Evolutionary conservation across 2,113 vertebrate species (phyloP), one percentile per base, ranked within the genome.

Genomic region (Cranoglanis bouderius): DNA sequence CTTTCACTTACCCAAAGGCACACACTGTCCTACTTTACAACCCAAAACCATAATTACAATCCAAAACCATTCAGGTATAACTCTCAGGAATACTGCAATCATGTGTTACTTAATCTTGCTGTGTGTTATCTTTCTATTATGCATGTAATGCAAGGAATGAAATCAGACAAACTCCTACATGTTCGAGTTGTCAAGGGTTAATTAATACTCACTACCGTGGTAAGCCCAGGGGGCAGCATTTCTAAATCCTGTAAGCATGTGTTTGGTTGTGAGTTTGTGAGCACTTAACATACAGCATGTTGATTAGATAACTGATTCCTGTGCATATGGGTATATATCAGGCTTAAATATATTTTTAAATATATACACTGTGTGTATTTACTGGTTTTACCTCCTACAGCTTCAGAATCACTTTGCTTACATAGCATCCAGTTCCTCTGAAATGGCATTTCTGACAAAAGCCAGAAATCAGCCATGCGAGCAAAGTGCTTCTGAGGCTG

Each of bases 111-210:
- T 84, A 57, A 90, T 88, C 38, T 32, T 43, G 57, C 51, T 90
- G 61, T 86, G 91, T 90, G 85, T 90, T 77, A 90, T 87, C 82
- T 55, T 89, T 87, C 78, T 61, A 59, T 38, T 21, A 49, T 35
- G 14, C 82, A 57, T 65, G 74, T 29, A 51, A 26, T 9, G 2
- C 55, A 78, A 24, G 55, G 59, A 32, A 57, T 57, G 63, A 87
- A 55, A 65, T 29, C 86, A 77, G 80, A 82, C 77, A 81, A 85
- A 90, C 86, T 77, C 35, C 49, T 67, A 61, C 67, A 86, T 85
- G 72, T 57, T 67, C 14, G 38, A 87, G 67, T 74, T 87, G 21
- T 88, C 43, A 77, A 26, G 59, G 32, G 38, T 87, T 59, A 82
- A 81, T 85, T 90, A 72, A 75, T 85, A 63, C 38, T 65, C 35